Conservation (phyloP, 2,797 vertebrate species). For the Carcharodon carcharias region DNA sequence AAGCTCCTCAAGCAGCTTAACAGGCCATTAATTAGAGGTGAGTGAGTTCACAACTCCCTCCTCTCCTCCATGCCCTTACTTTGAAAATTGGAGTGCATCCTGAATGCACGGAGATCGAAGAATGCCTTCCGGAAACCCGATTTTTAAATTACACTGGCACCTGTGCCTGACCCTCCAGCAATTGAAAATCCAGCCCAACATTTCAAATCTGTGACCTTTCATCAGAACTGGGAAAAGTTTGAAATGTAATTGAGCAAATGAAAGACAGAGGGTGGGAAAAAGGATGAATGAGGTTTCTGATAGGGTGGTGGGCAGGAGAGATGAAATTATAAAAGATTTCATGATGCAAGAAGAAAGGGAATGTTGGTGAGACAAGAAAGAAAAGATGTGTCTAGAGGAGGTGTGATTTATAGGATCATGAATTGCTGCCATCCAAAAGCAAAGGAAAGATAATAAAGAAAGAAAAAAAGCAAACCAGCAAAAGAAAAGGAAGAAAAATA, state of each 20-base stretch:
- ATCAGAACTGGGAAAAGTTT: neutral
- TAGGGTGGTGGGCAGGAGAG: too few relatives aligned
- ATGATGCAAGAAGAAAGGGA: neutral
- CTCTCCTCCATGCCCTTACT: too few relatives aligned
- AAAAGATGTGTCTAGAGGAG: neutral
- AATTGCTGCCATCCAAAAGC: neutral
- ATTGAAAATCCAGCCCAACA: neutral
- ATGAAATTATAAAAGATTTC: neutral
- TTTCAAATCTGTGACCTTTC: neutral
- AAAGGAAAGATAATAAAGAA: neutral
- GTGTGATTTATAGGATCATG: neutral
- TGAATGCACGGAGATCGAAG: too few relatives aligned
- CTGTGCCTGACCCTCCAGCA: too few relatives aligned
- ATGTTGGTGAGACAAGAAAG: neutral
- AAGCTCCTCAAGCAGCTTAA: too few relatives aligned
- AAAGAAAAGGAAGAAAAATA: neutral
- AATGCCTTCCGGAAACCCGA: too few relatives aligned
- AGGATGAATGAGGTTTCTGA: neutral
- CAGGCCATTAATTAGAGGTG: too few relatives aligned
- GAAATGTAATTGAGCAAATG: neutral
- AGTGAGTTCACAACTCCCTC: too few relatives aligned
- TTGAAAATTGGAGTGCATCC: too few relatives aligned
- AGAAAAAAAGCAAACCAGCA: neutral
- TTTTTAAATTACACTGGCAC: too few relatives aligned
- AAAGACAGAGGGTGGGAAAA: neutral